Evolutionary conservation across 2,113 vertebrate genomes (phyloP), one percentile per base, ranked within the genome.

Genomic region (Nipponia nippon): DNA sequence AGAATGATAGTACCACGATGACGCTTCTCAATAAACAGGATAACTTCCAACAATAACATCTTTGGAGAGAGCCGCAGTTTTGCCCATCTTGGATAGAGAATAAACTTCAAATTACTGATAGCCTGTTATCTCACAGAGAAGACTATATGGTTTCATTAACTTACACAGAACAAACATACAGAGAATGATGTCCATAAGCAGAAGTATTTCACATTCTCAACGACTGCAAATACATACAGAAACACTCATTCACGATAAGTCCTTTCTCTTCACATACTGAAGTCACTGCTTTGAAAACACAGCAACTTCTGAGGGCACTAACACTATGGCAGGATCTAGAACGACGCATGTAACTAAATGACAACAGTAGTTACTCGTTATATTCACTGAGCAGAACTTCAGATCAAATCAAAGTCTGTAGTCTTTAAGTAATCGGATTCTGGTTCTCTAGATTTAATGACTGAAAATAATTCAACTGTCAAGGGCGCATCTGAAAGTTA

Each of bases 381-480:
- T 8, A 87, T 19, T 78, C 75, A 86, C 58, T 42, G n/a, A 81
- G n/a, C 25, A 93, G 56, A 89, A 77, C 26, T 47, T 77, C 19
- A 73, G 34, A 94, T 40, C 53, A 95, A 81, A 87, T 67, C 16
- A 25, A 83, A 90, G 19, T 38, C 44, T 80, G 30, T 44, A 73
- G 50, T 70, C 76, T 77, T 91, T 49, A 87, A 70, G 47, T 50
- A 83, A 85, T 73, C 71, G 70, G 32, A 86, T 82, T 84, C 78
- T 66, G 59, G 22, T 53, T 88, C n/a, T 83, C 59, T 25, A 77
- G 42, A 77, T 63, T 88, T 89, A 90, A 81, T 49, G 86, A 90
- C 44, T 87, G 55, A 70, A 90, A 94, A 92, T 78, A 90, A 95
- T 63, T 87, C 90, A 94, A 36, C 62, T 90, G 65, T 77, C 87